Conservation (phyloP, 2,797 vertebrate genomes). For the Gadopsis marmoratus region DNA sequence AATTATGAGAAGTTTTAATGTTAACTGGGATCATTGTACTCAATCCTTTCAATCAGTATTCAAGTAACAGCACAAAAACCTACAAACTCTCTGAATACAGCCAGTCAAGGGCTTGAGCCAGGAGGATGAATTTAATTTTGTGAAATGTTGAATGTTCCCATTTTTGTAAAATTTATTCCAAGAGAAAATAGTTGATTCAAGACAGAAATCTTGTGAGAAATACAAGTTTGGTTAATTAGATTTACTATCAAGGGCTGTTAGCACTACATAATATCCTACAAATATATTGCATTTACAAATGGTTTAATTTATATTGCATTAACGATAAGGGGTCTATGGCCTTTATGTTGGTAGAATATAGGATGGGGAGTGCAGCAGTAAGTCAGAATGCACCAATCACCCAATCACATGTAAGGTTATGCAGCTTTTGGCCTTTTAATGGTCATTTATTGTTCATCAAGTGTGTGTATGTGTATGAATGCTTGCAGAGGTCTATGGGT, state of each 20-base stretch:
- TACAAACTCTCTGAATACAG: conserved; percentile 41
- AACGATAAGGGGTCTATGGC: conserved; percentile 64
- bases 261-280: conserved; percentile 57
- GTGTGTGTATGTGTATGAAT: conserved; percentile 27
- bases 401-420: conserved; percentile 63
- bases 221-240: conserved; percentile 72
- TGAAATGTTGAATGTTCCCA: conserved; percentile 62
- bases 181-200: conserved; percentile 47
- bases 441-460: conserved; percentile 76
- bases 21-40: conserved; percentile 31
- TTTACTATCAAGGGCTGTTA: conserved; percentile 69
- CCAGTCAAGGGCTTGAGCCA: conserved; percentile 44
- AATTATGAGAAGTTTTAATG: conserved; percentile 36
- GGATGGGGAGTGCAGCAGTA: conserved; percentile 33
- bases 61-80: conserved; percentile 25
- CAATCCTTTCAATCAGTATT: conserved; percentile 33
- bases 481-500: conserved; percentile 23
- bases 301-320: conserved; percentile 59
- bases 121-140: conserved; percentile 58
- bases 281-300: conserved; percentile 70
- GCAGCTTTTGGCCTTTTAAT: conserved; percentile 78
- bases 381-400: conserved; percentile 56
- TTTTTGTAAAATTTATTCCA: conserved; percentile 64
- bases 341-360: conserved; percentile 70
- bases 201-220: conserved; percentile 61